Evolutionary conservation across 1,140 invertebrate genomes (phyloP), one percentile per base, ranked within the genome.

Genomic region (Agrypnia vestita): DNA sequence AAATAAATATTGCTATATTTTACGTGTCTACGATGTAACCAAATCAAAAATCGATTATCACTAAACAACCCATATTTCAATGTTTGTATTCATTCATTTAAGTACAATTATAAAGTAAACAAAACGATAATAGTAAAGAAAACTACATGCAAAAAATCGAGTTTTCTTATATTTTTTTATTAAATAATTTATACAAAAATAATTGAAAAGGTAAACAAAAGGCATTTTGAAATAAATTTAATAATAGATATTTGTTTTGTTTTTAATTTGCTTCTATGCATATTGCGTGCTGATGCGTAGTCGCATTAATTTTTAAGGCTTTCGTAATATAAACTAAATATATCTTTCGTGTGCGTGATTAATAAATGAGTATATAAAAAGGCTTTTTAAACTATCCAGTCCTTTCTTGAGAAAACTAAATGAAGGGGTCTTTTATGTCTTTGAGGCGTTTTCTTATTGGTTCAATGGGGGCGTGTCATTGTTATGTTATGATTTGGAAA

Each of bases 401-500:
- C 8, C 11, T 12, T 13, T 51, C 8, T 4, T 8, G n/a, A 9
- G 1, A 51, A 35, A 35, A 1, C 25, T 35, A 35, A 3, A 3
- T 35, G 25, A 35, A 35, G 25, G 25, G 25, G 1, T 9, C n/a
- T 51, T 51, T 12, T 13, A 51, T 15, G 11, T 8, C 49, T 15
- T 51, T 51, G 49, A 51, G 49, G 11, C 49, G n/a, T 12, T 51
- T 8, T 15, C 49, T 51, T 15, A 12, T 51, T 13, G 49, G n/a
- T 13, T 51, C n/a, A 51, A 51, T 51, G 49, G 8, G n/a, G n/a
- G n/a, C 1, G n/a, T 64, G 25, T 64, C 61, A 13, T 64, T 64
- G n/a, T 19, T 64, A 64, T n/a, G 61, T 12, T n/a, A 15, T 44
- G 61, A 64, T 64, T 64, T 12, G 61, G 61, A 64, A 64, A 64